These are phyloP conservation scores for Branchellion lobata DNA, from an alignment of 2,888 invertebrate genomes.

Conservation along the genomic window DNA sequence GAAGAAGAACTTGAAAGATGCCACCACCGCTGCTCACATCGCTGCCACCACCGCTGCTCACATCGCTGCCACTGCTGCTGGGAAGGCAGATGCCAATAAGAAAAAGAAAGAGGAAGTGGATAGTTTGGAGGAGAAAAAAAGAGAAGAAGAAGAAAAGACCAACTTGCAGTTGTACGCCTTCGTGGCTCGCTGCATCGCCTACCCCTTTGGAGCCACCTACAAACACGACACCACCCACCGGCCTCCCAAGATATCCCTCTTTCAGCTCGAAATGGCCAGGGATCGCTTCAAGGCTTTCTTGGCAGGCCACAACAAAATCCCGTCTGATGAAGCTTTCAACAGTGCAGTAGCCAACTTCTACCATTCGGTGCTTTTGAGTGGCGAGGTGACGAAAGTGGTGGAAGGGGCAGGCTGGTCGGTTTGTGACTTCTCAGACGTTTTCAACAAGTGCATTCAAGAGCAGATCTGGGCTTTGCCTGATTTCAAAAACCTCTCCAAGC, in stretches of 20 bases:
- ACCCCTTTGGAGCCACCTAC: slow-evolving; percentile 35
- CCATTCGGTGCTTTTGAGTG: slow-evolving; percentile 1
- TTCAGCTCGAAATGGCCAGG: slow-evolving; percentile 32
- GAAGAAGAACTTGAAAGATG: neutral
- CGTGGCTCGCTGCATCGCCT: slow-evolving; percentile 40
- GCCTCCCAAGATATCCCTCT: slow-evolving; percentile 28
- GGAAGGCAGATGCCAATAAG: too few relatives aligned
- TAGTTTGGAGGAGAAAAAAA: neutral
- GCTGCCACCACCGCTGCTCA: slow-evolving; percentile 30
- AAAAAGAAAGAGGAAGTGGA: neutral
- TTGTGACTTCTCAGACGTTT: slow-evolving; percentile 28
- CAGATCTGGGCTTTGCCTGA: slow-evolving; percentile 30
- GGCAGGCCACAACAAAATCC: slow-evolving; percentile 24
- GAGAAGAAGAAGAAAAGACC: neutral
- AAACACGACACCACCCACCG: slow-evolving; percentile 27
- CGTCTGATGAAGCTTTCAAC: slow-evolving; percentile 35
- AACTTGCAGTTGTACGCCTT: slow-evolving; percentile 31
- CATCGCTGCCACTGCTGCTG: too few relatives aligned
- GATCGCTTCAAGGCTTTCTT: slow-evolving; percentile 25
- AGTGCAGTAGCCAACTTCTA: slow-evolving; percentile 4
- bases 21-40: slow-evolving; percentile 18
- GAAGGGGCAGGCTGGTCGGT: slow-evolving; percentile 37
- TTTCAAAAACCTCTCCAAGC: slow-evolving; percentile 33
- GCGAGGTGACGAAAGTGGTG: slow-evolving; percentile 22
- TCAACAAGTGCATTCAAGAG: slow-evolving; percentile 21